These are phyloP conservation scores for Lucifuga dentata DNA, from an alignment of 2,113 vertebrate genomes.

Conservation along the genomic window DNA sequence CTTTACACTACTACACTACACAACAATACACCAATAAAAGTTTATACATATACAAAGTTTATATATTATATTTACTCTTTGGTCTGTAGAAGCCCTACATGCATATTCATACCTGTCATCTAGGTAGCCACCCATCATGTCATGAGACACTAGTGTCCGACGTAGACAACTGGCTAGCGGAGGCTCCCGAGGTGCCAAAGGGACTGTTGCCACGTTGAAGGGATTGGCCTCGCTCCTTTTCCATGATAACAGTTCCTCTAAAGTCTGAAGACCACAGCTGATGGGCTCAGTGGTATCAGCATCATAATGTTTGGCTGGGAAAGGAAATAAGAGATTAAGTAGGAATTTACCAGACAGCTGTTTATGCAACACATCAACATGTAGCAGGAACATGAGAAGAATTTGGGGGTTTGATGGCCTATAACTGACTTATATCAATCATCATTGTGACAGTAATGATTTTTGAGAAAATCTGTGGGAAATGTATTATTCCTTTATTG, in stretches of 20 bases:
- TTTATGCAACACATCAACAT: neutral
- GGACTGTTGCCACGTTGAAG: slow-evolving; percentile 84
- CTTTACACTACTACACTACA: too few species aligned
- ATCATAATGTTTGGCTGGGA: slow-evolving; percentile 88
- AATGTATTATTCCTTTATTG: too few species aligned
- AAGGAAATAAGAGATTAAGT: neutral
- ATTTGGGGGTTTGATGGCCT: neutral
- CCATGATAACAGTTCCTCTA: slow-evolving; percentile 92
- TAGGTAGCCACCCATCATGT: slow-evolving; percentile 96
- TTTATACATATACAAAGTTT: too few species aligned
- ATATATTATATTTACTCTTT: too few species aligned
- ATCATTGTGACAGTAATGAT: too few species aligned
- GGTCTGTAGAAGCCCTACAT: neutral
- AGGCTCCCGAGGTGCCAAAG: slow-evolving; percentile 83
- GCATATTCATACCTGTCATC: slow-evolving; percentile 87
- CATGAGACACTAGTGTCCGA: slow-evolving; percentile 92
- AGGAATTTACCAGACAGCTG: too few species aligned
- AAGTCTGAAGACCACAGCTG: slow-evolving; percentile 86
- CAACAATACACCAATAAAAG: too few species aligned
- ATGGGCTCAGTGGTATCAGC: slow-evolving; percentile 86
- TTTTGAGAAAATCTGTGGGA: too few species aligned
- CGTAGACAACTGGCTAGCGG: slow-evolving; percentile 70
- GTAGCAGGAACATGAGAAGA: neutral
- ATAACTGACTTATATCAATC: too few species aligned
- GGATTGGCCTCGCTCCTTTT: slow-evolving; percentile 76